Base-by-base conservation (phyloP, 2,888 invertebrate species). In the Lasioglossum marginatum region DNA sequence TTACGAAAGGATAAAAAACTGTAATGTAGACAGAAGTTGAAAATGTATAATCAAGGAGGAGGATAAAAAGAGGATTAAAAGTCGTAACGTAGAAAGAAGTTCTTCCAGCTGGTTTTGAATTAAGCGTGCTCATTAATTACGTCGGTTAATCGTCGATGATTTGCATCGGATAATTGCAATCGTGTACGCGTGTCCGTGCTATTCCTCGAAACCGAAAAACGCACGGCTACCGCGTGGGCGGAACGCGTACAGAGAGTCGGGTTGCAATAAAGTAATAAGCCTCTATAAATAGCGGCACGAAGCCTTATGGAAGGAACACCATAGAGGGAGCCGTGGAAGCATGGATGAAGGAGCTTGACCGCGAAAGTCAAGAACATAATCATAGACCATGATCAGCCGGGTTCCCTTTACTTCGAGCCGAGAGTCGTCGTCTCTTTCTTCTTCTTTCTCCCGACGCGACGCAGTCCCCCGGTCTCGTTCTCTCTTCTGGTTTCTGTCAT, bases 181-280 rank as follows among this genome's bases (percentile, higher is more conserved):
- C 66, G 14, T 43, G 73, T 23, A 23, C 45, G 19, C 43, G 63
- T 23, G 60, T 40, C 40, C 31, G 40, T 37, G 63, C 31, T 63
- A 63, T 66, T 34, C 34, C 37, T 14, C 14, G 71, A 45, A 31
- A 27, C 66, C 70, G 81, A 73, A 82, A 86, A 83, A 83, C 4
- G 27, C 52, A 23, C 77, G 82, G 82, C 79, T 23, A 23, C 82
- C n/a, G 87, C 89, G 92, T 92, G 90, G 92, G 92, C 89, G 90
- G 88, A 91, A 91, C 91, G 90, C 88, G 90, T 91, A 92, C 89
- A 88, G 87, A 88, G 87, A 86, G 90, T 88, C 87, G 88, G 92
- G 92, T 89, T 91, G 93, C 93, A 92, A 93, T 93, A 93, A 93
- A 94, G 94, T 94, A 94, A 94, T 94, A 93, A 93, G 92, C 89